phyloP scores from a whole-genome alignment of 2,113 vertebrate species.

The Cygnus buccinator region DNA sequence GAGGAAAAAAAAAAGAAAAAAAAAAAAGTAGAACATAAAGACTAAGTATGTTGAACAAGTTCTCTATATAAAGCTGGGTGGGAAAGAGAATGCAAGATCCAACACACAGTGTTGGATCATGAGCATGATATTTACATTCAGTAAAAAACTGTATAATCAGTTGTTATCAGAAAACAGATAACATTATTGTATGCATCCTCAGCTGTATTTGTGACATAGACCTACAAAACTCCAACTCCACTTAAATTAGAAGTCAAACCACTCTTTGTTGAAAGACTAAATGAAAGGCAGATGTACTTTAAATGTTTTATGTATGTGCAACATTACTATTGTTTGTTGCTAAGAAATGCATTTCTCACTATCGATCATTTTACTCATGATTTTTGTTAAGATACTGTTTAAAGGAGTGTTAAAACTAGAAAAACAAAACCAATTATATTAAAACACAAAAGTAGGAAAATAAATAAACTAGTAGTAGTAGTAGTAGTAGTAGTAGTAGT shows the following conservation, averaged over 20 bases:
- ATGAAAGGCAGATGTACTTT: background rate
- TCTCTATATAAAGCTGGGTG: background rate
- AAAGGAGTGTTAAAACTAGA: background rate
- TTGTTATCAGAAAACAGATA: background rate
- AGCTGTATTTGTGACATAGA: background rate
- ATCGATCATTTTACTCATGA: background rate
- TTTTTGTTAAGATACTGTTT: background rate
- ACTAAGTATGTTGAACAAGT: background rate
- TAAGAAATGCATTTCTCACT: background rate
- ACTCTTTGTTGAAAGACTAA: background rate
- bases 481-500: no score
- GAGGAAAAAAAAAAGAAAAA: background rate
- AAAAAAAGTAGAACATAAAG: background rate
- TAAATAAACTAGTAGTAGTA: background rate
- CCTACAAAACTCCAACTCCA: background rate
- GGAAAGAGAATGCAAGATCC: background rate
- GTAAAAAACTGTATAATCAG: background rate
- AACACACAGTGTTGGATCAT: fast-evolving
- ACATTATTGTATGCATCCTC: background rate
- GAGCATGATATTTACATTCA: background rate
- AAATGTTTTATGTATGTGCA: background rate
- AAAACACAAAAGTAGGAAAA: background rate
- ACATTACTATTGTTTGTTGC: background rate
- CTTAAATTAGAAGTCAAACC: background rate
- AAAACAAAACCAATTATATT: background rate